phyloP scores from a whole-genome alignment of 92 coral and sea anemone species.

The Heteractis magnifica region DNA sequence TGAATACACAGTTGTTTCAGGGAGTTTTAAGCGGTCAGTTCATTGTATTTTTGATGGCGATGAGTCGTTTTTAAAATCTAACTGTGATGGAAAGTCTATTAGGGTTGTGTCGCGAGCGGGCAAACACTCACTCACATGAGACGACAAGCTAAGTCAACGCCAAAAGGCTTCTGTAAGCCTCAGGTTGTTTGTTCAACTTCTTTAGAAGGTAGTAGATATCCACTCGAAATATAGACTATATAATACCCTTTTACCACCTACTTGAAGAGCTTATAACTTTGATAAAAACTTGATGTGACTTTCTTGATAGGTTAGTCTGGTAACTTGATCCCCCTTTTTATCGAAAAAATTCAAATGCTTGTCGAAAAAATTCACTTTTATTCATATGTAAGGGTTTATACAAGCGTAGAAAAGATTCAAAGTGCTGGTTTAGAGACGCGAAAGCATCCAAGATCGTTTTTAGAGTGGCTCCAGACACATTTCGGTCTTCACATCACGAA shows the following conservation, averaged over 20 bases:
- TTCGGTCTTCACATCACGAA: not conserved
- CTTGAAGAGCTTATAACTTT: constrained; percentile 19
- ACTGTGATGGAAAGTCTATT: constrained; percentile 15
- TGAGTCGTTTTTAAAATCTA: constrained; percentile 27
- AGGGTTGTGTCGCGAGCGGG: constrained; percentile 30
- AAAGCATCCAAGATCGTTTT: not conserved
- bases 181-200: constrained; percentile 29
- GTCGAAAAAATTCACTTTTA: constrained; percentile 39
- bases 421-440: constrained; percentile 8
- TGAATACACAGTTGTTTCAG: constrained; percentile 45
- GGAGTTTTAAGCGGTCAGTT: constrained; percentile 31
- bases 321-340: constrained; percentile 36
- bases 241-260: constrained; percentile 12
- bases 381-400: constrained; percentile 30
- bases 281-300: constrained; percentile 25
- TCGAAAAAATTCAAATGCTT: constrained; percentile 31
- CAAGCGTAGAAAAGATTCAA: constrained; percentile 18
- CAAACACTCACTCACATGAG: constrained; percentile 15
- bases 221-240: constrained; percentile 16
- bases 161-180: not conserved
- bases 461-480: not conserved
- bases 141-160: not conserved
- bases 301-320: constrained; percentile 18
- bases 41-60: constrained; percentile 23
- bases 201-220: constrained; percentile 4